Percentiles rank a stretch among this genome's conserved stretches.
Conservation (phyloP, 2,888 invertebrate genomes). For the Trichogramma dendrolimi region DNA sequence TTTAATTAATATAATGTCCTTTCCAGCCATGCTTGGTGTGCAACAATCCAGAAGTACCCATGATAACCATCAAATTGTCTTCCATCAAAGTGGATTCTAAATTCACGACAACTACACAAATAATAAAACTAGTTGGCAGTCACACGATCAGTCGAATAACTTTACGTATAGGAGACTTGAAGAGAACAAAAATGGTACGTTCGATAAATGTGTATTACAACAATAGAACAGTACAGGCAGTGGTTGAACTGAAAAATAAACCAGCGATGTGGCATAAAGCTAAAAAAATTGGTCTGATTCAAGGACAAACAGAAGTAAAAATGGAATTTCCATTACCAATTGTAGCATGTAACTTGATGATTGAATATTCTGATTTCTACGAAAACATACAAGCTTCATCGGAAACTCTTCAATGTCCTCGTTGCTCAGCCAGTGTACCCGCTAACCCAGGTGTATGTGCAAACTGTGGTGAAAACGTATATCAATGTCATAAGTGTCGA, state of each 20-base stretch:
- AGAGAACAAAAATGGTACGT: slow-evolving; percentile 95
- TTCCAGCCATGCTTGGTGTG: slow-evolving; percentile 85
- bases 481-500: slow-evolving; percentile 97
- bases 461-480: slow-evolving; percentile 97
- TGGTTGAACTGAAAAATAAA: slow-evolving; percentile 94
- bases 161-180: slow-evolving; percentile 89
- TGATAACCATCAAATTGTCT: slow-evolving; percentile 85
- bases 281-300: slow-evolving; percentile 82
- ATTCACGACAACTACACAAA: slow-evolving; percentile 96
- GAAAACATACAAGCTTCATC: slow-evolving; percentile 91
- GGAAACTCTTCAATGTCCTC: slow-evolving; percentile 91
- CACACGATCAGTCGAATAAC: slow-evolving; percentile 93
- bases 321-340: slow-evolving; percentile 96
- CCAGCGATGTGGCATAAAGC: slow-evolving; percentile 97
- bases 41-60: slow-evolving; percentile 93
- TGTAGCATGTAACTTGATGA: slow-evolving; percentile 95
- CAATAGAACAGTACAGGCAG: slow-evolving; percentile 91
- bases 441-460: slow-evolving; percentile 96
- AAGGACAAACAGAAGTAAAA: slow-evolving; percentile 92
- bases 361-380: slow-evolving; percentile 96
- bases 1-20: not conserved
- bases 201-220: slow-evolving; percentile 96
- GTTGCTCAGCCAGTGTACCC: slow-evolving; percentile 94
- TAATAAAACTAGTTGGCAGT: slow-evolving; percentile 91
- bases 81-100: slow-evolving; percentile 94